Percentiles rank a stretch among this genome's conserved stretches.
These are phyloP conservation scores for Stichopus horrens DNA, from an alignment of 53 echinoderm and acorn worm genomes.

Conservation along the genomic window DNA sequence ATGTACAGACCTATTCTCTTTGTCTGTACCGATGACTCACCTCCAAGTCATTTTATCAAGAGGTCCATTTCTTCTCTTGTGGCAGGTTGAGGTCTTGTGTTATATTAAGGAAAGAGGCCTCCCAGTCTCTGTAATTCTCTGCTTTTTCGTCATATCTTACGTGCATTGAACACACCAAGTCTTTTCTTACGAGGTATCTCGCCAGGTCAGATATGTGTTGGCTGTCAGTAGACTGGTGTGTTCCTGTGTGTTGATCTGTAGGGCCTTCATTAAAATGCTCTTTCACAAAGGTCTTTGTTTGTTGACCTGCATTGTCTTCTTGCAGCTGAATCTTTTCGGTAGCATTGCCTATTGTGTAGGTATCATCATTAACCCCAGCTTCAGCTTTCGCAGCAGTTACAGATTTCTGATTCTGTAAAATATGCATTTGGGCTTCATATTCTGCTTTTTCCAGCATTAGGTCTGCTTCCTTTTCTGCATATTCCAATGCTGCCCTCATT, in stretches of 20 bases:
- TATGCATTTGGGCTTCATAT: slow-evolving; percentile 1
- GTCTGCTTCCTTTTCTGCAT: slow-evolving; percentile 12
- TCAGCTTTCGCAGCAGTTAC: slow-evolving; percentile 27
- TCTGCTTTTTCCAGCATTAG: slow-evolving; percentile 15
- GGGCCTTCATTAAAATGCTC: background rate
- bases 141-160: slow-evolving; percentile 47
- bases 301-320: background rate
- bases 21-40: slow-evolving; percentile 36
- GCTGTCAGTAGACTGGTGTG: background rate
- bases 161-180: slow-evolving; percentile 45
- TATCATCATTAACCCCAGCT: slow-evolving; percentile 9
- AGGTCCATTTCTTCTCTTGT: slow-evolving; percentile 56
- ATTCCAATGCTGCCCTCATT: background rate
- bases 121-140: slow-evolving; percentile 54
- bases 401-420: background rate
- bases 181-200: slow-evolving; percentile 43
- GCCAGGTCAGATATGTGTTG: slow-evolving; percentile 16
- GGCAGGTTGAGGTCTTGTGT: slow-evolving; percentile 33
- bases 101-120: slow-evolving; percentile 40
- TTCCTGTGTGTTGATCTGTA: background rate
- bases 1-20: background rate
- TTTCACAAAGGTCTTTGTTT: background rate
- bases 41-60: slow-evolving; percentile 49
- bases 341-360: background rate
- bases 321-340: background rate